Conservation (phyloP, 2,113 vertebrate genomes). For the crab-eating macaque (Macaca fascicularis) region T2T-MFA8v1.1 NC_088378.1:70663001-70663500, state of each 20-base stretch:
- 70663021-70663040: not conserved
- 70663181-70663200: not conserved
- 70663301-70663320: not conserved
- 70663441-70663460: not conserved
- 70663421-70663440: not conserved
- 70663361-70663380: not conserved
- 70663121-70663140: not conserved
- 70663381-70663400: not conserved
- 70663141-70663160: not conserved
- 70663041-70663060: not conserved
- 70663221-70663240: not conserved
- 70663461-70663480: not conserved
- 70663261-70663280: not conserved
- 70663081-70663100: not conserved
- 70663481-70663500: not conserved
- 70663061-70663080: not conserved
- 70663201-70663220: not conserved
- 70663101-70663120: not conserved
- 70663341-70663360: not conserved
- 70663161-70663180: not conserved
- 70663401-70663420: not conserved
- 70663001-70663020: slow-evolving; percentile 36
- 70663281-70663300: not conserved
- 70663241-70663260: not conserved
- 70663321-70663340: not conserved